These are phyloP conservation scores for Macropus fuliginosus DNA, from an alignment of 2,797 vertebrate species.

Conservation along the genomic window DNA sequence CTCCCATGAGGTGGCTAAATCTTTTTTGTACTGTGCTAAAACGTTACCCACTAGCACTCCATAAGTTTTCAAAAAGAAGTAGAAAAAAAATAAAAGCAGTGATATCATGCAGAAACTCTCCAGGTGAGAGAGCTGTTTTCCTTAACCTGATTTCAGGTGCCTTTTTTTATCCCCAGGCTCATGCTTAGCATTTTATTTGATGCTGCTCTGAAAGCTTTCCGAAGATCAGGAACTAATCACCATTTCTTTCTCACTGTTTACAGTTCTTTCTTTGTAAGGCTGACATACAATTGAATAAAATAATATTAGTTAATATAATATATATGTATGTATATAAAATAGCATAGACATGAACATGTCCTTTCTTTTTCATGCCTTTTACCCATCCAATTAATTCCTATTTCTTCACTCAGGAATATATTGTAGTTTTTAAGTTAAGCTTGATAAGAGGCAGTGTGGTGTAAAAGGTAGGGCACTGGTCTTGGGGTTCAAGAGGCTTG, in stretches of 20 bases:
- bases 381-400: background rate
- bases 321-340: background rate
- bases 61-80: background rate
- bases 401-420: background rate
- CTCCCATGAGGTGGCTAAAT: background rate
- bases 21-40: background rate
- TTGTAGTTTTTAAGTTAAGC: background rate
- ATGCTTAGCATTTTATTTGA: background rate
- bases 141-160: background rate
- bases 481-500: background rate
- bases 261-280: background rate
- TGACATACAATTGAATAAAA: background rate
- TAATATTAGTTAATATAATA: background rate
- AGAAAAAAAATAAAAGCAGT: background rate
- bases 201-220: background rate
- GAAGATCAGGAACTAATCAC: background rate
- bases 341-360: background rate
- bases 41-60: background rate
- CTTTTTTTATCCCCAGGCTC: background rate
- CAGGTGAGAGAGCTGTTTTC: background rate
- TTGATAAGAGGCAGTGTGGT: background rate
- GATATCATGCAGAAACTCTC: background rate
- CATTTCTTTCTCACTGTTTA: background rate
- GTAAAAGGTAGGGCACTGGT: background rate
- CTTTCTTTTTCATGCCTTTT: background rate